Conservation (phyloP, 1,140 invertebrate genomes). For the Atopsyche davidsoni region DNA sequence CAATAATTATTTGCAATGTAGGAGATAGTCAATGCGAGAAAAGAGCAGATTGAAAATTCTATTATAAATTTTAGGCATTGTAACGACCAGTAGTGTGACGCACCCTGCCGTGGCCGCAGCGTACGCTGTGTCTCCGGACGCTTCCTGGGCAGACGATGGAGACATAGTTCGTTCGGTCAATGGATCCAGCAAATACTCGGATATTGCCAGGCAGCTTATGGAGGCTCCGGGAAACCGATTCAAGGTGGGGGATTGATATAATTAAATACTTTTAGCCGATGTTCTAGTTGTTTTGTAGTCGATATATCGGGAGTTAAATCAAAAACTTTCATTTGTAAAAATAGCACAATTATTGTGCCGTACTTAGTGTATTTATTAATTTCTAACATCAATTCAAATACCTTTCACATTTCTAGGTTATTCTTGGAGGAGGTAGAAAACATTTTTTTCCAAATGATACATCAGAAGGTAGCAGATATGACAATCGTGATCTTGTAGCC, state of each 20-base stretch:
- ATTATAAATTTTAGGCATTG: conserved; percentile 50
- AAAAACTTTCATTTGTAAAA: too few species aligned
- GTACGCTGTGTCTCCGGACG: conserved; percentile 67
- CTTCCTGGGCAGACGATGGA: conserved; percentile 77
- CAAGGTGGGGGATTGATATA: conserved; percentile 39
- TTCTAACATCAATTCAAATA: too few species aligned
- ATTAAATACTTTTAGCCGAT: too few species aligned
- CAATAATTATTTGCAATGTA: too few species aligned
- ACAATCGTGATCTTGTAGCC: conserved; percentile 42
- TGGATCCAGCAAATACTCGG: conserved; percentile 40
- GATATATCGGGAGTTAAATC: too few species aligned
- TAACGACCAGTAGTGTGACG: conserved; percentile 68
- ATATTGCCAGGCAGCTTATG: conserved; percentile 58
- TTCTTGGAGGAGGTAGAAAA: conserved; percentile 48
- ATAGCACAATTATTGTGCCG: too few species aligned
- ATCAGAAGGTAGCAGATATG: conserved; percentile 33
- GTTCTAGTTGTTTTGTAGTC: too few species aligned
- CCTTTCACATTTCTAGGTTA: conserved; percentile 42
- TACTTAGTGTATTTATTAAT: conserved; percentile 8
- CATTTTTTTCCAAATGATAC: conserved; percentile 39
- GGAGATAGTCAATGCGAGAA: too few species aligned
- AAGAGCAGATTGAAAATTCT: too few species aligned
- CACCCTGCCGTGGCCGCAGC: conserved; percentile 69
- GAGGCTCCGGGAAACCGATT: conserved; percentile 49
- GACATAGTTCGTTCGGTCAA: conserved; percentile 41